These are phyloP conservation scores for Myripristis jacobus DNA, from an alignment of 2,797 vertebrate species.

Conservation along the genomic window DNA sequence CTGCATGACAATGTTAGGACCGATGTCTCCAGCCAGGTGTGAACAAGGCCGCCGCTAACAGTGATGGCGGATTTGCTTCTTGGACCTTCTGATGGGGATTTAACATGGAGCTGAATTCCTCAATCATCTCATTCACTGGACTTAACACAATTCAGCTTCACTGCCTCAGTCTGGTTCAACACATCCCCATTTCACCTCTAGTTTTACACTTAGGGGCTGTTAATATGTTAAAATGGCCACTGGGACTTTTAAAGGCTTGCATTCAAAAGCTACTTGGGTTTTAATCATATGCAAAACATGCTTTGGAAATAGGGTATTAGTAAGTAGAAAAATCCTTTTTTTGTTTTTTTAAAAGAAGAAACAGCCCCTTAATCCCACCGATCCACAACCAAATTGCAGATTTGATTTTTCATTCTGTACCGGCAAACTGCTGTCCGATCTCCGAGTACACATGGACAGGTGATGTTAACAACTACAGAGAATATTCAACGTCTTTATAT, in stretches of 20 bases:
- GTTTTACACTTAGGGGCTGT: slow-evolving; percentile 28
- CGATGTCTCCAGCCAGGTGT: slow-evolving; percentile 6
- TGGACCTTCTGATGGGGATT: slow-evolving; percentile 16
- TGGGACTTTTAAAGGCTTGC: slow-evolving; percentile 29
- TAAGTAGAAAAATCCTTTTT: slow-evolving; percentile 22
- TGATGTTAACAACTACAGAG: slow-evolving; percentile 67
- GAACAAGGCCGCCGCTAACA: slow-evolving; percentile 30
- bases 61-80: slow-evolving; percentile 7
- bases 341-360: slow-evolving; percentile 33
- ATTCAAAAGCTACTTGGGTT: slow-evolving; percentile 37
- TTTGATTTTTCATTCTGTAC: slow-evolving; percentile 4
- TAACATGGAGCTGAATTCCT: slow-evolving; percentile 14
- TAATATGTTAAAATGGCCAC: slow-evolving; percentile 12
- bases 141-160: slow-evolving; percentile 1
- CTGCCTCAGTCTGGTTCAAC: neutral
- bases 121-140: neutral
- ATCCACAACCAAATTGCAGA: neutral
- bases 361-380: slow-evolving; percentile 22
- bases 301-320: slow-evolving; percentile 40
- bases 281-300: slow-evolving; percentile 53
- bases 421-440: slow-evolving; percentile 18
- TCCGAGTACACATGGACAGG: slow-evolving; percentile 44
- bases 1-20: neutral
- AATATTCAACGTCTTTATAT: slow-evolving; percentile 67
- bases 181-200: neutral